These are phyloP conservation scores for Forpus xanthops DNA, from an alignment of 2,797 vertebrate species.

Conservation along the genomic window DNA sequence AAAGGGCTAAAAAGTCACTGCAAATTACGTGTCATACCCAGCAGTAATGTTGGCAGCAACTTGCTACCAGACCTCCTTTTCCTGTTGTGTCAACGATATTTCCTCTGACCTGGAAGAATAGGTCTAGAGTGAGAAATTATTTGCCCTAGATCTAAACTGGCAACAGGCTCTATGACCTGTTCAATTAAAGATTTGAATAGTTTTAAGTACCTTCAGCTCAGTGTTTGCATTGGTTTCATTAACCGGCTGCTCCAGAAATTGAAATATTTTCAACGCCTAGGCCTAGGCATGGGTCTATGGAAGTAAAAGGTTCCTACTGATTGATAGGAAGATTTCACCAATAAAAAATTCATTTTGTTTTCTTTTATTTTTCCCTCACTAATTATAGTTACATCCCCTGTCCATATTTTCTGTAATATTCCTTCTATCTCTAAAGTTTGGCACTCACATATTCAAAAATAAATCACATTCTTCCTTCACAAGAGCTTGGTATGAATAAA, in stretches of 20 bases:
- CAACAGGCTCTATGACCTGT: background rate
- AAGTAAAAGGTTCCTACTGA: background rate
- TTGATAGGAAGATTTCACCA: background rate
- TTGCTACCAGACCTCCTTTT: background rate
- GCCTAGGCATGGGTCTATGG: background rate
- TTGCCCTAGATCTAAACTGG: background rate
- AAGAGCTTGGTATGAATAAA: background rate
- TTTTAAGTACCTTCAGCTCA: background rate
- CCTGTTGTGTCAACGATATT: background rate
- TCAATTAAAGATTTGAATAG: background rate
- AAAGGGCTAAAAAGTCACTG: conserved; percentile 48
- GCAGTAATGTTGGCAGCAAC: background rate
- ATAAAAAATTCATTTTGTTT: background rate
- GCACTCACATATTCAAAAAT: conserved; percentile 31
- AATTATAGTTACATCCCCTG: conserved; percentile 15
- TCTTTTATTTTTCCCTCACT: conserved; percentile 20
- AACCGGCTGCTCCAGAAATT: background rate
- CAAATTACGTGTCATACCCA: conserved; percentile 14
- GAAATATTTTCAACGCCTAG: background rate
- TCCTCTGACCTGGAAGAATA: conserved; percentile 31
- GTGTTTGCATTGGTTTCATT: background rate
- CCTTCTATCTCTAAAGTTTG: conserved; percentile 22
- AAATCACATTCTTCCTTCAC: conserved; percentile 36
- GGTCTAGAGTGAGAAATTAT: background rate
- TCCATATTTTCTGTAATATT: conserved; percentile 21